Evolutionary conservation across 2,888 invertebrate genomes (phyloP), one percentile per base, ranked within the genome.

Genomic region (Heliconius erato): DNA sequence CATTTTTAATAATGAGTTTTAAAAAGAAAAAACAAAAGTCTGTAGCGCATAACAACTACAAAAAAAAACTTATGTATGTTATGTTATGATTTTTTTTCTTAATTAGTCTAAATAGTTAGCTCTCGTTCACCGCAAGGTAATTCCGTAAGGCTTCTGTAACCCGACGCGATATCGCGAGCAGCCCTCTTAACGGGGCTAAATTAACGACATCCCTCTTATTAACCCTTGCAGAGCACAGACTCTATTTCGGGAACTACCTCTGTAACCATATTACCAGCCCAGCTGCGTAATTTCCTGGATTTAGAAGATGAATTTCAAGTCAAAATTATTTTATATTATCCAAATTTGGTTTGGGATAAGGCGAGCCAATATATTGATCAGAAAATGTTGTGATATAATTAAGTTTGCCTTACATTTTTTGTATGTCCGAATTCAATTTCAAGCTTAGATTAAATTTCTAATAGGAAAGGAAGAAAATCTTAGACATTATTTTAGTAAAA

Each of bases 21-120:
- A n/a, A 28, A 28, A 28, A 28, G 28, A 28, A 28, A 28, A 28
- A 28, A 28, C 28, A n/a, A n/a, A n/a, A n/a, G 28, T 28, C 28
- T 28, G 28, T 28, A 2, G 28, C 28, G 28, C 28, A 28, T 28
- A 28, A 28, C 28, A 28, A 28, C 28, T 28, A 28, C 1, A 28
- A 28, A 28, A 28, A 28, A 32, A 2, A 32, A 32, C 32, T 32
- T 32, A 32, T 32, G 2, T 32, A 32, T 32, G 32, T 32, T 32
- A 32, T 32, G 32, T 32, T 32, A 32, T 32, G 32, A 32, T 32
- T 19, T 93, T 92, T 91, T 86, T 88, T 86, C 87, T 90, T 94
- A 93, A 94, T 94, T 93, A 93, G 92, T 92, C 94, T 93, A 94
- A 94, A 92, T 93, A 93, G 93, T 93, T 92, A 88, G 90, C 89